Evolutionary conservation across 2,797 vertebrate genomes (phyloP).

Genomic region (Hipposideros larvatus): DNA sequence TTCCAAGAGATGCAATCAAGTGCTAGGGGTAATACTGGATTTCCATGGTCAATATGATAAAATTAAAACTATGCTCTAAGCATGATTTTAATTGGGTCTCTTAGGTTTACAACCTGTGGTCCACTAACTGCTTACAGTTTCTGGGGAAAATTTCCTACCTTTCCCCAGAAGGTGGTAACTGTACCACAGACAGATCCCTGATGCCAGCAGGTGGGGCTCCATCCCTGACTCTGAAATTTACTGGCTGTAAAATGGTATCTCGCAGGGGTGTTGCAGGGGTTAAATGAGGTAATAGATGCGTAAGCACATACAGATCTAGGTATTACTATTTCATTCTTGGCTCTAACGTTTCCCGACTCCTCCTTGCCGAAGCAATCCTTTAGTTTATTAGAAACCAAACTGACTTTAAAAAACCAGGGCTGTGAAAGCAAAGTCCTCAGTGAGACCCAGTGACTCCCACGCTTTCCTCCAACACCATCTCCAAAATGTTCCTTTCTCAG

Average conservation of each 20-base stretch:
- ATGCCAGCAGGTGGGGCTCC: neutral
- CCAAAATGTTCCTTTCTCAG: neutral
- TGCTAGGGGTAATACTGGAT: neutral
- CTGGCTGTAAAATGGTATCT: neutral
- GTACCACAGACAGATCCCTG: slow-evolving; percentile 1
- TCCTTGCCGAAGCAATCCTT: neutral
- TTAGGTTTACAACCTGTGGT: slow-evolving; percentile 7
- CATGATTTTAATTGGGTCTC: slow-evolving; percentile 33
- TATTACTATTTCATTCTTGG: neutral
- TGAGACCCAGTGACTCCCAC: neutral
- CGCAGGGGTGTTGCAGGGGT: neutral
- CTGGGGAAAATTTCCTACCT: slow-evolving; percentile 18
- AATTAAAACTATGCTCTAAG: slow-evolving; percentile 41
- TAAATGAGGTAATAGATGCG: neutral
- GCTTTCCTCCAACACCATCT: neutral
- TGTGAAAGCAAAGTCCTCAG: neutral
- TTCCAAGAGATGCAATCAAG: neutral
- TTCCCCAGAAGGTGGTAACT: slow-evolving; percentile 20
- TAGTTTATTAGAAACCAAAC: slow-evolving; percentile 17
- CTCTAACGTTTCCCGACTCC: neutral
- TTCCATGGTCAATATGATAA: slow-evolving; percentile 2
- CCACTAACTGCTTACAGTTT: neutral
- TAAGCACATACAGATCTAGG: neutral
- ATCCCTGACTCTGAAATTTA: slow-evolving; percentile 15
- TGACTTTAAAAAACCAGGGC: neutral